These are phyloP conservation scores for Agonopterix alstromeriana DNA, from an alignment of 2,888 invertebrate genomes.

Conservation along the genomic window DNA sequence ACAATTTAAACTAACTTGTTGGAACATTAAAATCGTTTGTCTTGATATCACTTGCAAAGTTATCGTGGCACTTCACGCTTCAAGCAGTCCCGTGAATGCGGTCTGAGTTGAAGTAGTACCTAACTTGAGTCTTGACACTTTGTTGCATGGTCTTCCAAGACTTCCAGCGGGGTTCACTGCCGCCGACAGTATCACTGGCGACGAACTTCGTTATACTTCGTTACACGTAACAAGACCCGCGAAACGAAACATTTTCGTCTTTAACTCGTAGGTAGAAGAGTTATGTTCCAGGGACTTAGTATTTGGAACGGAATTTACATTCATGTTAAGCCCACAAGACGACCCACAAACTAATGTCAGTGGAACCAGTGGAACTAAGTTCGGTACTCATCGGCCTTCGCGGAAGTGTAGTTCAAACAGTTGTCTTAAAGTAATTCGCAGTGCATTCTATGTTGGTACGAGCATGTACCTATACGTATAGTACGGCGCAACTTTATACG, in stretches of 20 bases:
- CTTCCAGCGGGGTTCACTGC: slow-evolving; percentile 32
- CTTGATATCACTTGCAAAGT: slow-evolving; percentile 39
- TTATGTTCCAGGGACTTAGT: no score
- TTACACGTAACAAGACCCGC: no score
- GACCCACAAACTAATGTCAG: slow-evolving; percentile 31
- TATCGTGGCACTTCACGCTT: slow-evolving; percentile 44
- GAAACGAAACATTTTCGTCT: no score
- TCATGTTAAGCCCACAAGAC: slow-evolving; percentile 31
- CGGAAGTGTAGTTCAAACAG: slow-evolving; percentile 17
- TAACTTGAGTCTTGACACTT: slow-evolving; percentile 35
- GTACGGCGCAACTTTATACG: not conserved
- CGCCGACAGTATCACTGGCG: slow-evolving; percentile 32
- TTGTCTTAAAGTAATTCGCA: slow-evolving; percentile 11
- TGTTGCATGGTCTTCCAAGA: slow-evolving; percentile 50
- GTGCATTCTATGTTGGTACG: not conserved
- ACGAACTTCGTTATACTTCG: slow-evolving; percentile 8
- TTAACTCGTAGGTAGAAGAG: no score
- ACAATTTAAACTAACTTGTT: no score
- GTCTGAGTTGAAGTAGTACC: slow-evolving; percentile 48
- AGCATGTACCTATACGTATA: no score
- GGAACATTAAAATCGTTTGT: slow-evolving; percentile 2
- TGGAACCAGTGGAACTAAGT: slow-evolving; percentile 14
- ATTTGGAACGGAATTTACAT: slow-evolving; percentile 12
- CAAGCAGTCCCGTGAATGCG: slow-evolving; percentile 10
- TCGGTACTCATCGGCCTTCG: slow-evolving; percentile 4